phyloP scores from a whole-genome alignment of 2,113 vertebrate species.

The Xiphias gladius region DNA sequence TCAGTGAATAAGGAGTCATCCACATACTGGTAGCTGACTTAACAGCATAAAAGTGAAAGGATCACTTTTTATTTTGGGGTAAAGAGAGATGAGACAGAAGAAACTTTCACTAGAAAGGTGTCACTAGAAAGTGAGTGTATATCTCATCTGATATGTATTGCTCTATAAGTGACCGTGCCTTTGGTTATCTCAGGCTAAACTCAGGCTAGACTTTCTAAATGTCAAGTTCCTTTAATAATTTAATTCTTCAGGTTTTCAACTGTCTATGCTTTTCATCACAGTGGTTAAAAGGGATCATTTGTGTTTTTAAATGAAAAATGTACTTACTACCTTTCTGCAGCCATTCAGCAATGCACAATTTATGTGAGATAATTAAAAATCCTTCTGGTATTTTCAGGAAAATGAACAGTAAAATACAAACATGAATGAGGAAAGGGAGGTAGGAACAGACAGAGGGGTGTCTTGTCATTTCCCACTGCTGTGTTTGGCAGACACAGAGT shows the following conservation, averaged over 20 bases:
- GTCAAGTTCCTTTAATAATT: constrained; percentile 35
- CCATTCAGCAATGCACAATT: constrained; percentile 8
- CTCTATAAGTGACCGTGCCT: constrained; percentile 24
- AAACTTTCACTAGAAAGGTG: not conserved
- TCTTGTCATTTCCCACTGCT: constrained; percentile 51
- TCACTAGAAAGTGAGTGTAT: not conserved
- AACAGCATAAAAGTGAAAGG: not conserved
- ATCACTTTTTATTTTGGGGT: not conserved
- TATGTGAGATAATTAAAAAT: constrained; percentile 51
- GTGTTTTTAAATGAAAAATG: constrained; percentile 45
- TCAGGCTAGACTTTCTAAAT: constrained; percentile 14
- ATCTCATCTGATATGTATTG: not conserved
- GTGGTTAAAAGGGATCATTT: constrained; percentile 3
- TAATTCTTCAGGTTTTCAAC: constrained; percentile 27
- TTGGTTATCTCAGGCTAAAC: constrained; percentile 23
- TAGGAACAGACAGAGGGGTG: constrained; percentile 14
- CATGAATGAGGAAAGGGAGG: constrained; percentile 8
- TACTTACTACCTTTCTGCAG: not conserved
- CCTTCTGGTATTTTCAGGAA: constrained; percentile 36
- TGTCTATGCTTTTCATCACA: constrained; percentile 17
- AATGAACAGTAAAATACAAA: constrained; percentile 47
- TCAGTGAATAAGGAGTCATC: not conserved
- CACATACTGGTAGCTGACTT: not conserved
- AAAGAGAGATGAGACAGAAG: not conserved
- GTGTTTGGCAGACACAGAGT: constrained; percentile 67